Conservation (phyloP, 2,797 vertebrate genomes). For the Acanthopagrus latus region DNA sequence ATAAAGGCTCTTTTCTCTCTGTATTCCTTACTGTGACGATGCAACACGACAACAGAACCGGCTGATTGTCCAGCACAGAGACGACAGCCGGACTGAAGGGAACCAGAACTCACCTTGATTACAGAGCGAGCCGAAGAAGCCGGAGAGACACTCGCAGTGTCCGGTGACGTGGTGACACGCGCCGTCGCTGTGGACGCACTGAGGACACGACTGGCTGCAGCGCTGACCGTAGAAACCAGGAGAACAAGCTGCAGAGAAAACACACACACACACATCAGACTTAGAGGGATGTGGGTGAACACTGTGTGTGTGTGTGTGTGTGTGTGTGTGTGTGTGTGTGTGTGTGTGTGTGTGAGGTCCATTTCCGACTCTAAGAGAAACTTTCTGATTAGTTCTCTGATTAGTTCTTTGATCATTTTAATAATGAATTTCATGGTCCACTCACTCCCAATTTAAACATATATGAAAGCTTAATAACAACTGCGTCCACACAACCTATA, state of each 20-base stretch:
- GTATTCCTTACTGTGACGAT: no score
- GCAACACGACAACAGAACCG: background rate
- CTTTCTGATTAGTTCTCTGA: constrained; percentile 41
- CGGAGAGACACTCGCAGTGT: constrained; percentile 90
- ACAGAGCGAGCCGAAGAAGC: constrained; percentile 91
- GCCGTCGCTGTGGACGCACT: constrained; percentile 89
- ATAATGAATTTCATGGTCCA: constrained; percentile 43
- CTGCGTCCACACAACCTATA: background rate
- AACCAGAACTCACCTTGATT: constrained; percentile 89
- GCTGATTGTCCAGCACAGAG: background rate
- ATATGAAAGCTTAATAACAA: background rate
- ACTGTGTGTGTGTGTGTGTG: constrained; percentile 6
- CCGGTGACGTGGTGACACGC: constrained; percentile 92
- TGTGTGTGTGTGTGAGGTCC: constrained; percentile 7
- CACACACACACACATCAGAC: constrained; percentile 1
- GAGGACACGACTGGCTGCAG: constrained; percentile 90
- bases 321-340: constrained; percentile 12
- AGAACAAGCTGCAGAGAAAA: constrained; percentile 86
- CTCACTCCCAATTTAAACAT: constrained; percentile 8
- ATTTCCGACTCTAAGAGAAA: constrained; percentile 20
- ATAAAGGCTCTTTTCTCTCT: background rate
- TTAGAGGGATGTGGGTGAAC: background rate
- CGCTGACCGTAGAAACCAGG: constrained; percentile 90
- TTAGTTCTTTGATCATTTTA: constrained; percentile 44
- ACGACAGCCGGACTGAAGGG: background rate